Base-by-base conservation (phyloP, 2,888 invertebrate genomes). In the Spodoptera picta region DNA sequence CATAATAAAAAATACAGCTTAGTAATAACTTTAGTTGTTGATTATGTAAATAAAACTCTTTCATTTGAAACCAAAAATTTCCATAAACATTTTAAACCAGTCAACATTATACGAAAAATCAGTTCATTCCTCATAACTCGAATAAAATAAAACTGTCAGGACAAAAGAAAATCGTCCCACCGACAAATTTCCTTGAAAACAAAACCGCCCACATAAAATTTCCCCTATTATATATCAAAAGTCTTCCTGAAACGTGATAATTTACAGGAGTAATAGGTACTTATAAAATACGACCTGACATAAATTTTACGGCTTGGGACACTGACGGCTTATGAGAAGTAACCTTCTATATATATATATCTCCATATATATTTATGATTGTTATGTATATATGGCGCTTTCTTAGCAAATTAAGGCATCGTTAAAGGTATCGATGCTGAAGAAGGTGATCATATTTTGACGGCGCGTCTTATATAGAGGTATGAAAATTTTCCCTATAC, bases 221-320 rank as follows among this genome's bases (percentile, higher is more conserved):
- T 55, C 51, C 42, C 51, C 11, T 63, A 14, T 23, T 23, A 57
- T 50, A 50, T 47, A 55, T 12, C 24, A 41, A 66, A 55, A 14
- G 44, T 49, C 43, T 12, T 23, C 23, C 36, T 52, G 48, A 36
- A 58, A 57, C 23, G 68, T 61, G 58, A 66, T 64, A 61, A 77
- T 75, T 69, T 73, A 58, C 44, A 51, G 51, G 60, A 73, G 49
- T 63, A 76, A 62, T 59, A 49, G 56, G 48, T 24, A 27, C 19
- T 50, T 51, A 49, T 75, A 59, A 63, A 67, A 53, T 63, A 72
- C 43, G 48, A 49, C 47, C 43, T 57, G 50, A 41, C 58, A 54
- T 67, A 69, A 45, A 73, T 61, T 51, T 31, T 46, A 62, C 19
- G 57, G 14, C 61, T 59, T 41, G 56, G 50, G 49, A 48, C 45